Evolutionary conservation across 2,113 vertebrate genomes (phyloP).

Genomic region (Corythoichthys haematopterus): DNA sequence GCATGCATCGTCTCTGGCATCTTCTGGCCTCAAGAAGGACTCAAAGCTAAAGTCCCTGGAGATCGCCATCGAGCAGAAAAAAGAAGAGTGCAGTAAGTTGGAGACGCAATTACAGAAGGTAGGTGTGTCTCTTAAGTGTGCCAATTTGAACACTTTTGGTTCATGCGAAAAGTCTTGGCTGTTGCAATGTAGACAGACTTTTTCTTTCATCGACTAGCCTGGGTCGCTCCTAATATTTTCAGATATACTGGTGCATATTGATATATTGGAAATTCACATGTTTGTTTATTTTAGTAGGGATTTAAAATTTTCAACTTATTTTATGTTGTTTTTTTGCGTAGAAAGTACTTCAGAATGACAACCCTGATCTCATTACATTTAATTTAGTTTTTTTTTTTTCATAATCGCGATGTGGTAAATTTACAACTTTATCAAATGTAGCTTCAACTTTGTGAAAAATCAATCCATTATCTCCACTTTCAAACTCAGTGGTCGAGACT

Average conservation of each 20-base stretch:
- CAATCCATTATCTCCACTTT: too few species aligned
- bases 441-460: too few species aligned
- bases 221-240: not conserved
- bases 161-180: not conserved
- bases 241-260: not conserved
- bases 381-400: too few species aligned
- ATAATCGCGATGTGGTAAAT: too few species aligned
- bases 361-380: too few species aligned
- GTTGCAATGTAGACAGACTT: not conserved
- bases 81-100: slow-evolving; percentile 98
- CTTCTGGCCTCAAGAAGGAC: slow-evolving; percentile 93
- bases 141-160: not conserved
- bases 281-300: not conserved
- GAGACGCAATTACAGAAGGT: slow-evolving; percentile 91
- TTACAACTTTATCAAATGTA: too few species aligned
- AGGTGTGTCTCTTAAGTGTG: slow-evolving; percentile 16
- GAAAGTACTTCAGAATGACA: too few species aligned
- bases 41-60: slow-evolving; percentile 97
- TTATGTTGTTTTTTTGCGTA: too few species aligned
- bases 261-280: not conserved
- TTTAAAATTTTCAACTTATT: too few species aligned
- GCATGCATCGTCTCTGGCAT: slow-evolving; percentile 93
- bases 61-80: slow-evolving; percentile 98
- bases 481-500: too few species aligned
- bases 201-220: not conserved